Evolutionary conservation across 2,113 vertebrate genomes (phyloP).

Genomic region (Corydoras sp.): DNA sequence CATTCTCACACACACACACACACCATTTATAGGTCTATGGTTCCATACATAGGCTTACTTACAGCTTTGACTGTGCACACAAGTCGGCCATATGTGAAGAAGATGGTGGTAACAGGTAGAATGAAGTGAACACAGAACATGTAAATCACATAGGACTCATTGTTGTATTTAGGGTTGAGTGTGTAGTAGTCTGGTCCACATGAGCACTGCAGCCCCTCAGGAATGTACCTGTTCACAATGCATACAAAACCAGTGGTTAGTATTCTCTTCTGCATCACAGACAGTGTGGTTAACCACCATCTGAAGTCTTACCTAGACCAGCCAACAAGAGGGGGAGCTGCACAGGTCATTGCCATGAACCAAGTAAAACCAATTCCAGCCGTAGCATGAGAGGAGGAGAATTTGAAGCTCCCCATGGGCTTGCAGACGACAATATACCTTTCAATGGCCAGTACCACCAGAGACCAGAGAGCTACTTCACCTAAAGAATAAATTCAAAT

Average conservation of each 20-base stretch:
- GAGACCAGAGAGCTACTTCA: conserved; percentile 63
- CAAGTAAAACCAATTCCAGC: conserved; percentile 63
- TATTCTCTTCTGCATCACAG: background rate
- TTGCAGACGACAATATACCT: conserved; percentile 68
- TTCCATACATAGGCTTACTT: conserved; percentile 9
- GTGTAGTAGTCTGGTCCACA: conserved; percentile 68
- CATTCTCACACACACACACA: too few species aligned
- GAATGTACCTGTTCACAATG: conserved; percentile 58
- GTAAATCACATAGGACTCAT: conserved; percentile 65
- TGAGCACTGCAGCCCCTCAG: conserved; percentile 67
- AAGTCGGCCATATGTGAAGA: conserved; percentile 64
- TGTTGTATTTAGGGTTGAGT: conserved; percentile 63
- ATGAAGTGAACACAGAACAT: conserved; percentile 62
- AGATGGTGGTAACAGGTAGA: conserved; percentile 56
- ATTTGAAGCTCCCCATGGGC: conserved; percentile 66
- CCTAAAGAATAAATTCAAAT: conserved; percentile 43
- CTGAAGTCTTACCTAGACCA: conserved; percentile 60
- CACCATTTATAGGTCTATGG: too few species aligned
- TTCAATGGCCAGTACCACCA: conserved; percentile 65
- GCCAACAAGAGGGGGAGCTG: conserved; percentile 56
- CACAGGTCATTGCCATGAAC: conserved; percentile 60
- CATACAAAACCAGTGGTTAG: background rate
- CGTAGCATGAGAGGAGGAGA: conserved; percentile 51
- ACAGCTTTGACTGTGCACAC: conserved; percentile 70
- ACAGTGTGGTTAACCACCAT: background rate